Conservation (phyloP, 2,888 invertebrate species). For the Ecdyonurus torrentis region DNA sequence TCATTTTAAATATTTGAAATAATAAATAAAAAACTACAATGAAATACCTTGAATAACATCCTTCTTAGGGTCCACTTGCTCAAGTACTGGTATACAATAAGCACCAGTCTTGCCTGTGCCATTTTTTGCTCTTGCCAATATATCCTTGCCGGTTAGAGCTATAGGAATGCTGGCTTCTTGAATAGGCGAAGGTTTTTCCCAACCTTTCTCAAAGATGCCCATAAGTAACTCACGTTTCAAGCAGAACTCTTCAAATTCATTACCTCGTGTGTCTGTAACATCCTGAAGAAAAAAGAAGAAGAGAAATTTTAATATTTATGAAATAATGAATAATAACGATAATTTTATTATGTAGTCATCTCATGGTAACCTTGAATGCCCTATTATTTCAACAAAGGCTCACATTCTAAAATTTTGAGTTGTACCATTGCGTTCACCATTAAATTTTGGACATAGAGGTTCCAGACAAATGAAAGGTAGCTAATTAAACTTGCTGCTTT, state of each 20-base stretch:
- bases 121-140: conserved; percentile 97
- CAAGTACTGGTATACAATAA: conserved; percentile 95
- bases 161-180: conserved; percentile 99
- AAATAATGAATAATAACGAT: background rate
- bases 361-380: conserved; percentile 9
- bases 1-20: background rate
- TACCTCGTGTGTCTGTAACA: conserved; percentile 97
- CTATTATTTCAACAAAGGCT: background rate
- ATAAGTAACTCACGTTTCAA: conserved; percentile 91
- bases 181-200: conserved; percentile 99
- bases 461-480: too few relatives aligned
- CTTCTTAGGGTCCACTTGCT: conserved; percentile 77
- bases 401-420: too few relatives aligned
- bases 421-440: too few relatives aligned
- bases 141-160: conserved; percentile 92
- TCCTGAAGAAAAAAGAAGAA: conserved; percentile 56
- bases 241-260: conserved; percentile 99
- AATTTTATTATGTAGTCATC: background rate
- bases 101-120: conserved; percentile 99
- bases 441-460: too few relatives aligned
- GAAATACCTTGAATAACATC: conserved; percentile 72
- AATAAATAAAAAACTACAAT: background rate
- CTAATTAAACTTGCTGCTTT: too few relatives aligned
- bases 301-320: conserved; percentile 1
- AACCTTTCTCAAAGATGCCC: conserved; percentile 99